These are phyloP conservation scores for Megaceryle torquata DNA, from an alignment of 2,113 vertebrate genomes.

Conservation along the genomic window DNA sequence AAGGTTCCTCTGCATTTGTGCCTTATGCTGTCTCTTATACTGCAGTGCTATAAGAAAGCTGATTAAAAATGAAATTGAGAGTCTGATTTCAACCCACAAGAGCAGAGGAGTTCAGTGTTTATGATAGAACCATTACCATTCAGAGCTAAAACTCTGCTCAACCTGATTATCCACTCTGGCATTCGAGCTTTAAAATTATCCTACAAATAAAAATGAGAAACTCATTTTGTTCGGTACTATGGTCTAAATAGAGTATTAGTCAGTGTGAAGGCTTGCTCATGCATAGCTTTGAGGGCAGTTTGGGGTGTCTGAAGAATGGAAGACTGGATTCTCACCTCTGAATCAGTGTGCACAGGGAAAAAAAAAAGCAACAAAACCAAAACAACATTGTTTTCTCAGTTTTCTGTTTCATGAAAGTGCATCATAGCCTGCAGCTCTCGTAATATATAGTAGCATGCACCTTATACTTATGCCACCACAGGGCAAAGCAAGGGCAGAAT, in stretches of 20 bases:
- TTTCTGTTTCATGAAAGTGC: background rate
- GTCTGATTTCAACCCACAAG: background rate
- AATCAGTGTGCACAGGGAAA: background rate
- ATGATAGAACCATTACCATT: background rate
- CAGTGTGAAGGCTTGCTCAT: background rate
- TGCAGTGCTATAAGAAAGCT: background rate
- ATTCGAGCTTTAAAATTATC: conserved; percentile 4
- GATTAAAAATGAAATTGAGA: background rate
- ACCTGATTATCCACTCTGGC: background rate
- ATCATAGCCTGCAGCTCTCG: background rate
- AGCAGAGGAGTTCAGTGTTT: background rate
- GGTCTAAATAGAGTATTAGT: background rate
- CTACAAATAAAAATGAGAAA: background rate
- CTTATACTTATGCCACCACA: background rate
- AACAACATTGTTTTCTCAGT: background rate
- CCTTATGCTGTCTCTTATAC: background rate
- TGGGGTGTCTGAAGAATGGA: background rate
- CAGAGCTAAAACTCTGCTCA: background rate
- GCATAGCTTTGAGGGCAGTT: background rate
- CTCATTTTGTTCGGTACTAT: background rate
- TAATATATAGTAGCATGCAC: background rate
- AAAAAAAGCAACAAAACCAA: background rate
- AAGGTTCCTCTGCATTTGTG: background rate
- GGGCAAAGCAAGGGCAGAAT: background rate
- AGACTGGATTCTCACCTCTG: background rate